These are phyloP conservation scores for Caenorhabditis uteleia DNA, from an alignment of 2,888 invertebrate species.

Conservation along the genomic window DNA sequence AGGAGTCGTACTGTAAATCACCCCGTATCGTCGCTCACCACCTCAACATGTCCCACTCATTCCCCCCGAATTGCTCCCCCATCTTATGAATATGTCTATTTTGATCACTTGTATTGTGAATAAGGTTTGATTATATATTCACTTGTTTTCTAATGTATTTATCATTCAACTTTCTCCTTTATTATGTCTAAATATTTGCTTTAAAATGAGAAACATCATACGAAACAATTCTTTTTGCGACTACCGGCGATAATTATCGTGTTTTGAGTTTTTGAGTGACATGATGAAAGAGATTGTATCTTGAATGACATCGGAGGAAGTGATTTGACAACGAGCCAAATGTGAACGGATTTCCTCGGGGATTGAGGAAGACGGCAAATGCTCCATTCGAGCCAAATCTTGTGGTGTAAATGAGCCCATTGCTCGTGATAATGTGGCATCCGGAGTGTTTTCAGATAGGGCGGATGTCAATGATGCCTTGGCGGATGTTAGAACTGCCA, in stretches of 20 bases:
- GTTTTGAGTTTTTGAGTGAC: slow-evolving; percentile 22
- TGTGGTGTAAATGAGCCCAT: slow-evolving; percentile 34
- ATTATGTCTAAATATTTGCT: slow-evolving; percentile 10
- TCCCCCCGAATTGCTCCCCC: no score
- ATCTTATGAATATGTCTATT: no score
- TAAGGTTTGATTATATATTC: no score
- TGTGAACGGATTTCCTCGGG: slow-evolving; percentile 30
- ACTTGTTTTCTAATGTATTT: slow-evolving; percentile 13
- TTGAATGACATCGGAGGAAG: slow-evolving; percentile 20
- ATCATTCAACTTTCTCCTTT: slow-evolving; percentile 14
- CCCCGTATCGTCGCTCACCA: no score
- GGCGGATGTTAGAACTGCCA: slow-evolving; percentile 20
- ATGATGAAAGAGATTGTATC: slow-evolving; percentile 24
- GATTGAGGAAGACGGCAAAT: slow-evolving; percentile 5
- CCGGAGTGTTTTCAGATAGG: slow-evolving; percentile 10
- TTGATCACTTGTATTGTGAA: no score
- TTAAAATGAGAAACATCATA: no score
- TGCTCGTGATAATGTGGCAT: slow-evolving; percentile 26
- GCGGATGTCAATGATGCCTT: slow-evolving; percentile 20
- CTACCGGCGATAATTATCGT: slow-evolving; percentile 6
- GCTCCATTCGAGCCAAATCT: slow-evolving; percentile 17
- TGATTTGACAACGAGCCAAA: slow-evolving; percentile 36
- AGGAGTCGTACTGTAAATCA: slow-evolving; percentile 72
- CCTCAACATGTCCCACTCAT: no score
- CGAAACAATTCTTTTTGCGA: background rate